phyloP scores from a whole-genome alignment of 2,113 vertebrate species.

The Noturus placidus region DNA sequence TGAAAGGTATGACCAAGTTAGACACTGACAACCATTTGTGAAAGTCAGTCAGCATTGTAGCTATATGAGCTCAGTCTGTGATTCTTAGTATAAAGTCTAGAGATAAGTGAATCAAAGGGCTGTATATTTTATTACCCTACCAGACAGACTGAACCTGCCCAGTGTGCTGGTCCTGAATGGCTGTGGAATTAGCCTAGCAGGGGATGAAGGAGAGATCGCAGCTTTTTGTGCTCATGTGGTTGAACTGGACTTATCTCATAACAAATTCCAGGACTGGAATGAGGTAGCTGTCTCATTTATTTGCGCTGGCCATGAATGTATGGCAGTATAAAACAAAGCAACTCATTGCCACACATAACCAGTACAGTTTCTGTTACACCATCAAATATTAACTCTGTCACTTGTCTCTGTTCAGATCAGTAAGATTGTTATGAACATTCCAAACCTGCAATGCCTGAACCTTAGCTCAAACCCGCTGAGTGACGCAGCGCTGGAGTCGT shows the following conservation, averaged over 20 bases:
- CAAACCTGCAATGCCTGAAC: conserved; percentile 96
- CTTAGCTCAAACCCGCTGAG: conserved; percentile 95
- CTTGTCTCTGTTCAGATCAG: conserved; percentile 78
- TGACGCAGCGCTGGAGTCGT: conserved; percentile 79
- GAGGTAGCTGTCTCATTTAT: conserved; percentile 73
- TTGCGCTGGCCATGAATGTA: background rate
- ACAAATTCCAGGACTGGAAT: conserved; percentile 92
- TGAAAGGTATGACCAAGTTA: conserved; percentile 82
- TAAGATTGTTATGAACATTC: conserved; percentile 96
- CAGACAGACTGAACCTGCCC: conserved; percentile 95
- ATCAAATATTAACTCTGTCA: background rate
- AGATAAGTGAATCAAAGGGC: background rate
- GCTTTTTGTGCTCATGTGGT: conserved; percentile 95
- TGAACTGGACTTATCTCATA: conserved; percentile 94
- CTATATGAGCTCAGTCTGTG: background rate
- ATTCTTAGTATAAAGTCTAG: conserved; percentile 2
- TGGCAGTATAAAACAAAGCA: background rate
- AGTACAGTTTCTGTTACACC: background rate
- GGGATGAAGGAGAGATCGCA: conserved; percentile 88
- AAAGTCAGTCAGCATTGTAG: background rate
- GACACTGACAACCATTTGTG: background rate
- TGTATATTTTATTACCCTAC: background rate
- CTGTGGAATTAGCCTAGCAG: conserved; percentile 90
- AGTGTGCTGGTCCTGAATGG: conserved; percentile 88
- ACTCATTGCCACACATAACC: background rate